Conservation (phyloP, 2,888 invertebrate species). For the Caenorhabditis uteleia region DNA sequence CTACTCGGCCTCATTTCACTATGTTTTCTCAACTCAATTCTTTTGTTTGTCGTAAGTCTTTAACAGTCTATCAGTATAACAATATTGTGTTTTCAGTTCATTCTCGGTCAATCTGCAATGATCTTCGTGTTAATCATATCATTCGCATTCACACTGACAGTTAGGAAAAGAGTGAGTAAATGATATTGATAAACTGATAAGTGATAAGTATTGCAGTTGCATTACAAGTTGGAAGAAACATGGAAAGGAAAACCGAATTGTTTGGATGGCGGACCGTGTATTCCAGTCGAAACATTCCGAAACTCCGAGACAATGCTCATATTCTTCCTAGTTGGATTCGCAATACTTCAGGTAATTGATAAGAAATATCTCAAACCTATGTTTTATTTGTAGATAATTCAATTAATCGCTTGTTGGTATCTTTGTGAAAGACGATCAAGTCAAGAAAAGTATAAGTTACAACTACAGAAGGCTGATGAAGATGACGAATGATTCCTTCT, state of each 20-base stretch:
- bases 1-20: slow-evolving; percentile 34
- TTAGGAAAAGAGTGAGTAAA: slow-evolving; percentile 16
- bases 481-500: slow-evolving; percentile 31
- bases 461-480: slow-evolving; percentile 35
- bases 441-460: slow-evolving; percentile 35
- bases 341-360: slow-evolving; percentile 19
- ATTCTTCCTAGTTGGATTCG: slow-evolving; percentile 16
- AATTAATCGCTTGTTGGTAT: slow-evolving; percentile 27
- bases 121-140: slow-evolving; percentile 95
- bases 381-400: slow-evolving; percentile 25
- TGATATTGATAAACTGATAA: background rate
- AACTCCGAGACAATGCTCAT: slow-evolving; percentile 29
- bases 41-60: slow-evolving; percentile 30
- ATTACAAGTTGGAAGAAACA: slow-evolving; percentile 23
- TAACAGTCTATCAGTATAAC: background rate
- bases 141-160: slow-evolving; percentile 74
- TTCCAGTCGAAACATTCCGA: slow-evolving; percentile 24
- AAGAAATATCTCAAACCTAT: background rate
- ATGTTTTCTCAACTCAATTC: slow-evolving; percentile 36
- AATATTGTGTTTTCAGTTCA: slow-evolving; percentile 78
- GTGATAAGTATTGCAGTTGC: slow-evolving; percentile 24
- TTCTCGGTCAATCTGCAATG: slow-evolving; percentile 93
- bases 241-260: slow-evolving; percentile 24
- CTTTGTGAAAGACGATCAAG: slow-evolving; percentile 35
- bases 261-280: slow-evolving; percentile 12